Base-by-base conservation (phyloP, 2,888 invertebrate species). In the Pantelozetes paolii region DNA sequence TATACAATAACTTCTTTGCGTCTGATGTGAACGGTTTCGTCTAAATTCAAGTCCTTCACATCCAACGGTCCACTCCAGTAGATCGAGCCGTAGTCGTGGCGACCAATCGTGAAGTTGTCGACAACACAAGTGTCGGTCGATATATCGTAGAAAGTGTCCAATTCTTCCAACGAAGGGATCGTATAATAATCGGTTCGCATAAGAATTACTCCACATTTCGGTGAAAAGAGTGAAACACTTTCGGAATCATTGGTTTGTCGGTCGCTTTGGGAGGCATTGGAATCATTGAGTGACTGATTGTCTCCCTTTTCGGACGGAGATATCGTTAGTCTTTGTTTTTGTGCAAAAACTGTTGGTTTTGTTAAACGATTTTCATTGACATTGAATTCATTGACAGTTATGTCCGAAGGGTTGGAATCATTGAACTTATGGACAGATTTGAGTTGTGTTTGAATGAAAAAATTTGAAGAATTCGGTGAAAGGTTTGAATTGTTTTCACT, bases 1-100 rank as follows among this genome's bases (percentile, higher is more conserved):
- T 99, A 99, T 5, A 99, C 89, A 26, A 91, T 90, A 2, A 99
- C 90, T 83, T 99, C 97, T 81, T 95, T 94, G 82, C 94, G 90
- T 3, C 94, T 87, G 83, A 98, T 93, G 81, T 92, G 90, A 0
- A 98, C 94, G 71, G 90, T 87, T 77, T 90, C 88, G 82, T 97
- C 96, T 18, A 97, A 82, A 81, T 96, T 91, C 64, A 96, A 82
- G 2, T 90, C 90, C 1, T 90, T 87, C 3, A 97, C 89, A 81
- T 97, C 90, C 69, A 94, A 88, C 71, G 89, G 87, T 71, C 91
- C 91, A 71, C 90, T 88, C 80, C 90, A 97, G 82, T 87, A 90
- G 0, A 96, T 90, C 81, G 91, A 93, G 2, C 97, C 97, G 82
- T 93, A 96, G 78, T 92, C 92, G 78, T 88, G 87, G 11, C 96